phyloP scores from a whole-genome alignment of 2,888 invertebrate genomes.

The Aporophyla nigra region DNA sequence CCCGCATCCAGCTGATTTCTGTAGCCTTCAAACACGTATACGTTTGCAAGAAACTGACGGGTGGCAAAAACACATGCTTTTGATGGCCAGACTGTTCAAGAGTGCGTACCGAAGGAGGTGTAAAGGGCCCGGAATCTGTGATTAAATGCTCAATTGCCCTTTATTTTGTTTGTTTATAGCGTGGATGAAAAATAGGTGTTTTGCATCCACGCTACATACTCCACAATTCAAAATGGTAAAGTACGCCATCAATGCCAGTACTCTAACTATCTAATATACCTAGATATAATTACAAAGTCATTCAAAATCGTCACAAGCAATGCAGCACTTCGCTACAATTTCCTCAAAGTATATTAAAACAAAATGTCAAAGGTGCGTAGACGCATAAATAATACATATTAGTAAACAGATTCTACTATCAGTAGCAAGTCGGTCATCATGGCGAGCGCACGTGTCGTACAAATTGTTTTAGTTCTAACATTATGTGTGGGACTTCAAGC shows the following conservation, averaged over 20 bases:
- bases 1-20: no score
- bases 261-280: neutral
- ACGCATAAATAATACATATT: constrained; percentile 73
- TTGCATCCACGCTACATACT: no score
- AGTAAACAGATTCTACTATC: constrained; percentile 69
- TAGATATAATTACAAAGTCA: constrained; percentile 11
- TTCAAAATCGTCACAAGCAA: constrained; percentile 33
- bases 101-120: neutral
- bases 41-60: no score
- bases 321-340: constrained; percentile 46
- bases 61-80: no score
- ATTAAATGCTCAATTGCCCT: neutral
- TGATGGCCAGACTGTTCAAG: no score
- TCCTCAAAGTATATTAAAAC: constrained; percentile 64
- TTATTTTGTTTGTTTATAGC: neutral
- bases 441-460: constrained; percentile 76
- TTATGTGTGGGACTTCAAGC: constrained; percentile 76
- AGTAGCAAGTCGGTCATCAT: constrained; percentile 78
- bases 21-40: no score
- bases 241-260: neutral
- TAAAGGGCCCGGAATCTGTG: neutral
- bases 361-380: constrained; percentile 78
- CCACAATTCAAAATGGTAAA: neutral
- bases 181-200: neutral
- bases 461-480: constrained; percentile 69